Evolutionary conservation across 2,113 vertebrate genomes (phyloP).

Genomic region (Rana temporaria): DNA sequence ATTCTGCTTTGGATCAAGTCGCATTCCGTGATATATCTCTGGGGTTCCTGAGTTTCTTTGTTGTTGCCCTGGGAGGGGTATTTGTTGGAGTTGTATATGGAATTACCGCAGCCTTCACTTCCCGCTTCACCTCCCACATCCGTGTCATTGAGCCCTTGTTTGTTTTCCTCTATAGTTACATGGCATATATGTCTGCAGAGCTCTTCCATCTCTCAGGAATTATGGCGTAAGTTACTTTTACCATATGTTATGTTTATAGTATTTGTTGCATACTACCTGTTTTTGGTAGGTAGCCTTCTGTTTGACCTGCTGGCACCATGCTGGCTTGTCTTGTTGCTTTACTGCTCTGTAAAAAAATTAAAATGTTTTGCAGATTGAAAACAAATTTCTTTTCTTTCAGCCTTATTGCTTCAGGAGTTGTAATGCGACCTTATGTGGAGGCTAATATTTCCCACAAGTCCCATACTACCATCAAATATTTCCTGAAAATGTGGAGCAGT

Average conservation of each 20-base stretch:
- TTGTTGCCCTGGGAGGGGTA: slow-evolving; percentile 90
- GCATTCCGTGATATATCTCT: slow-evolving; percentile 82
- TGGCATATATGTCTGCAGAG: slow-evolving; percentile 95
- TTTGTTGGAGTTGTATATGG: slow-evolving; percentile 91
- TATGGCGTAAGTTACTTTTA: slow-evolving; percentile 90
- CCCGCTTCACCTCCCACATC: slow-evolving; percentile 93
- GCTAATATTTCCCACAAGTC: slow-evolving; percentile 99
- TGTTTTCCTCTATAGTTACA: slow-evolving; percentile 98
- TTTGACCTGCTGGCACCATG: not conserved
- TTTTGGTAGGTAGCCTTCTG: too few relatives aligned
- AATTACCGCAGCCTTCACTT: slow-evolving; percentile 92
- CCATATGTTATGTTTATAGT: too few relatives aligned
- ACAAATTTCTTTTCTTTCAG: slow-evolving; percentile 66
- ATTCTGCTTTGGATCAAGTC: slow-evolving; percentile 71
- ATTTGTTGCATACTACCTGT: too few relatives aligned
- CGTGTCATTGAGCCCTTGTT: slow-evolving; percentile 98
- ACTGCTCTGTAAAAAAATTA: not conserved
- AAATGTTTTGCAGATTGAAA: too few relatives aligned
- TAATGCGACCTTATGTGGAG: slow-evolving; percentile 95
- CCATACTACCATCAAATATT: slow-evolving; percentile 98
- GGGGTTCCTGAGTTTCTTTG: slow-evolving; percentile 91
- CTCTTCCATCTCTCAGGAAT: slow-evolving; percentile 97
- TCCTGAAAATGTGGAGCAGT: slow-evolving; percentile 99
- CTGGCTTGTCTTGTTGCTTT: not conserved
- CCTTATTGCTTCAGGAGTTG: slow-evolving; percentile 89